These are phyloP conservation scores for Panopea generosa DNA, from an alignment of 2,888 invertebrate genomes.

Conservation along the genomic window DNA sequence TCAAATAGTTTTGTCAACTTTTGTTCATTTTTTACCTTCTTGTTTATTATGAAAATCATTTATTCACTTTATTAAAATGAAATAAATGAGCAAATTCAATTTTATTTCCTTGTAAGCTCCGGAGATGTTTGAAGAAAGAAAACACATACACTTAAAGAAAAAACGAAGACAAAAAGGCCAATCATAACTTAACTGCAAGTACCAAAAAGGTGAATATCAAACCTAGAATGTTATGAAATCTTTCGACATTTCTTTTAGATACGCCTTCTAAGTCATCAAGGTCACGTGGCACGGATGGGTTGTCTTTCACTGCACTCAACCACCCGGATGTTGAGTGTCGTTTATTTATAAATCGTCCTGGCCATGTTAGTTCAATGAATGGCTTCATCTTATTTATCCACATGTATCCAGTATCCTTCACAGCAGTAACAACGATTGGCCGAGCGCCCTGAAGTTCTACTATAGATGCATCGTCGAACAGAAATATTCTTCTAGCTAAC, in stretches of 20 bases:
- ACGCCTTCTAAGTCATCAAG: slow-evolving; percentile 45
- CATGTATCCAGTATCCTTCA: slow-evolving; percentile 15
- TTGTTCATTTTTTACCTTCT: no score
- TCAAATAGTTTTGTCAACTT: no score
- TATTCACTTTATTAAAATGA: no score
- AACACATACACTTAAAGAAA: no score
- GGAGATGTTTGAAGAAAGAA: no score
- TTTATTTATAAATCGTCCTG: slow-evolving; percentile 49
- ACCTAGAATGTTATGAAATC: slow-evolving; percentile 44
- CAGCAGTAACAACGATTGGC: slow-evolving; percentile 19
- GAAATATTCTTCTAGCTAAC: slow-evolving; percentile 42
- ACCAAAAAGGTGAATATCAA: no score
- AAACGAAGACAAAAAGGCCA: no score
- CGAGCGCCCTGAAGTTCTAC: slow-evolving; percentile 25
- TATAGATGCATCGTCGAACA: slow-evolving; percentile 56
- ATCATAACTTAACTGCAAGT: no score
- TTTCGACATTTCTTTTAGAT: slow-evolving; percentile 25
- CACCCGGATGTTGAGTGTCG: slow-evolving; percentile 39
- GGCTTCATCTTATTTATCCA: slow-evolving; percentile 50
- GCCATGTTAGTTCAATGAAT: slow-evolving; percentile 41
- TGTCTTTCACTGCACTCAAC: slow-evolving; percentile 42
- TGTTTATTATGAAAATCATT: no score
- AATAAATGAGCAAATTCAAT: no score
- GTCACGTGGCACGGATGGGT: slow-evolving; percentile 8
- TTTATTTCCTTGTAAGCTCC: no score